A percentile compares a stretch with the other conserved stretches of the same genome.
Conservation (phyloP, 53 echinoderm and acorn worm species). For the Zoroaster sp. region DNA sequence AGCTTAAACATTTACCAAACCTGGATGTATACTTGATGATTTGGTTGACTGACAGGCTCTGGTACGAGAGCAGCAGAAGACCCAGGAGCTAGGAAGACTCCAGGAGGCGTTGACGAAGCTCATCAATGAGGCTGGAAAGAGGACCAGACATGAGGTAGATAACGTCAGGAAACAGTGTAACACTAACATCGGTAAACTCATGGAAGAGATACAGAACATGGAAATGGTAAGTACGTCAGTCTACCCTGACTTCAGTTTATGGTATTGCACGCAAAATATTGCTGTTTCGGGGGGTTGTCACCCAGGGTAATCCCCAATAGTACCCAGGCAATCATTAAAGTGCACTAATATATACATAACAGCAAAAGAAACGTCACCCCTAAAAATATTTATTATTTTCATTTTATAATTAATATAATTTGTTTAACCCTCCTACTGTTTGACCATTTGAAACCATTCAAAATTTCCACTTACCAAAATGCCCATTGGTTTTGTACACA, state of each 20-base stretch:
- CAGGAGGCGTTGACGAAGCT: constrained; percentile 84
- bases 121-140: constrained; percentile 88
- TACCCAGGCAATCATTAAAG: too few relatives aligned
- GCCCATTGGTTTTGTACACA: too few relatives aligned
- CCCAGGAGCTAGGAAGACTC: constrained; percentile 71
- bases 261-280: background rate
- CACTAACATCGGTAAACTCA: constrained; percentile 88
- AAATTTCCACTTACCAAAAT: too few relatives aligned
- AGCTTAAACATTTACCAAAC: background rate
- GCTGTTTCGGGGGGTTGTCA: background rate
- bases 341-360: too few relatives aligned
- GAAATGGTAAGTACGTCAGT: constrained; percentile 94
- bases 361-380: too few relatives aligned
- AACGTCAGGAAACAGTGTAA: constrained; percentile 92
- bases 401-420: too few relatives aligned
- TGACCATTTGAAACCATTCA: too few relatives aligned
- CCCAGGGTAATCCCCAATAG: too few relatives aligned
- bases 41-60: constrained; percentile 64
- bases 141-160: constrained; percentile 92
- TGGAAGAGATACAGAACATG: constrained; percentile 91
- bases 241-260: too few relatives aligned
- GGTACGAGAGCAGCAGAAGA: constrained; percentile 89
- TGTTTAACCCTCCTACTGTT: too few relatives aligned
- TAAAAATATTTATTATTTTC: too few relatives aligned
- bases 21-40: background rate